Percentiles rank a stretch among this genome's conserved stretches.
phyloP scores from a whole-genome alignment of 2,888 invertebrate species.

The Oxyteleia sp. region DNA sequence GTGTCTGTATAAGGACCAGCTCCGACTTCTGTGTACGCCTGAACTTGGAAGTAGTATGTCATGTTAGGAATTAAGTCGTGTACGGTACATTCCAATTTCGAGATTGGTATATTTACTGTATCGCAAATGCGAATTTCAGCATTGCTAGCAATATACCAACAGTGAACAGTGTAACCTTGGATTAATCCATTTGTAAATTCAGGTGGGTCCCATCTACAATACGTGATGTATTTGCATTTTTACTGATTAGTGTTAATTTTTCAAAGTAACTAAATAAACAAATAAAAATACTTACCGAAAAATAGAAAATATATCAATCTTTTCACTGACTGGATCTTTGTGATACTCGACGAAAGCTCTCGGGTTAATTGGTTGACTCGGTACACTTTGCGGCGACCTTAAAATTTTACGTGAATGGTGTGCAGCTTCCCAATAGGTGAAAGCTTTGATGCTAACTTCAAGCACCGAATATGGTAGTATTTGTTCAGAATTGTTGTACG shows the following conservation, averaged over 20 bases:
- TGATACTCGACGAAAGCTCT: constrained; percentile 91
- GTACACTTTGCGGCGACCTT: constrained; percentile 94
- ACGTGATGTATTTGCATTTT: constrained; percentile 81
- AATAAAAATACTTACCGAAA: too few relatives aligned
- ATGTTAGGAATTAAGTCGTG: constrained; percentile 89
- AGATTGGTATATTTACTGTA: constrained; percentile 88
- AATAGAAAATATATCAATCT: too few relatives aligned
- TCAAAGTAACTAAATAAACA: too few relatives aligned
- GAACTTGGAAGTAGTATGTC: constrained; percentile 92
- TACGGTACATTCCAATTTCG: constrained; percentile 89
- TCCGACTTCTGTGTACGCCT: constrained; percentile 94
- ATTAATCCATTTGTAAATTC: constrained; percentile 92
- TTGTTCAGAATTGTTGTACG: constrained; percentile 87
- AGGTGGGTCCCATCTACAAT: constrained; percentile 93
- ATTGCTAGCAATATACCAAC: constrained; percentile 89
- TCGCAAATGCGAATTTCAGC: constrained; percentile 89
- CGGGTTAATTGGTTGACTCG: constrained; percentile 92
- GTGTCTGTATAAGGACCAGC: constrained; percentile 91
- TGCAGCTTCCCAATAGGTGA: constrained; percentile 95
- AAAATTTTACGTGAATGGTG: constrained; percentile 90
- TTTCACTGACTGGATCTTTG: constrained; percentile 86
- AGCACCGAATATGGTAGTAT: constrained; percentile 92
- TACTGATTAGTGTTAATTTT: too few relatives aligned
- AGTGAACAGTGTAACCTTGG: constrained; percentile 91
- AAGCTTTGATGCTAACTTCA: constrained; percentile 92